Base-by-base conservation (phyloP, 53 echinoderm and acorn worm species). In the Actinopyga echinites region DNA sequence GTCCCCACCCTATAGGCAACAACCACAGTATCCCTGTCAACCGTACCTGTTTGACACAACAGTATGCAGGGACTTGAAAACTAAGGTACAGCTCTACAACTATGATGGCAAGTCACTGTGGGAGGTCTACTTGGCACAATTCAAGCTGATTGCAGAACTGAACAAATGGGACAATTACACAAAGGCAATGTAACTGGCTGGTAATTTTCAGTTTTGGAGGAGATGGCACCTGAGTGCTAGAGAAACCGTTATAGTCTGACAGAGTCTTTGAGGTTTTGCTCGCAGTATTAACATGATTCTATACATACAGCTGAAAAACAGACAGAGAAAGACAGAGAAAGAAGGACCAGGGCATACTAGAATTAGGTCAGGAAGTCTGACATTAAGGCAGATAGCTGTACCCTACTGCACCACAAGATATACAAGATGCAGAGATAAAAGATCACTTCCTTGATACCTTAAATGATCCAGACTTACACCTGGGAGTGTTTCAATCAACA, bases 371-470 rank as follows among this genome's bases (percentile, higher is more conserved):
- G 24, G 45, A 49, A 6, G 60, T 85, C 19, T 15, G 59, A 20
- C 21, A 56, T 24, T 69, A 85, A 0, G 49, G 35, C 1, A 69
- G 79, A 26, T 67, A 68, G 52, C 81, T 80, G 2, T 89, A 89
- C 33, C 71, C 67, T 1, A 69, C 53, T 7, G 60, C 79, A 28
- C 40, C 80, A 23, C 21, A 5, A 4, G 84, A 69, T 1, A 56
- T 79, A 24, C 67, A 29, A 13, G 73, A 80, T 8, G 6, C 17
- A 3, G 24, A 85, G 60, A 85, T 69, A 3, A 67, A 22, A 32
- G 85, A 79, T 37, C 85, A 85, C 38, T 89, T 89, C 40, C 12
- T 85, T 25, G 89, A 89, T 40, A 80, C 89, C 30, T 10, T 89
- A 28, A 21, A 36, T 8, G 89, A 89, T 30, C 44, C 73, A 17